A percentile compares a stretch with the other conserved stretches of the same genome.
Evolutionary conservation across 2,113 vertebrate species (phyloP).

Genomic region (Coryphaenoides rupestris): DNA sequence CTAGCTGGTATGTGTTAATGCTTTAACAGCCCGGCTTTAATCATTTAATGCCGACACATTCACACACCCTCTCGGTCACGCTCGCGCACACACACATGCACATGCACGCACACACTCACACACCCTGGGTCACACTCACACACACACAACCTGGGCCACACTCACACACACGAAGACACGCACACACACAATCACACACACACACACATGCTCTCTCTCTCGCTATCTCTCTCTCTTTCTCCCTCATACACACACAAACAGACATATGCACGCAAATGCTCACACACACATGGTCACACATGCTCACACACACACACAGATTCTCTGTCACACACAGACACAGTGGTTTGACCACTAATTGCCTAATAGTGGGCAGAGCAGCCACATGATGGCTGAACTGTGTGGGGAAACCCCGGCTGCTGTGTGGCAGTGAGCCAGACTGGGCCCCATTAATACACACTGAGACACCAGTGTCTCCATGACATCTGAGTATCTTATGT

Average conservation of each 20-base stretch:
- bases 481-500: no score
- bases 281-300: no score
- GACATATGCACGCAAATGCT: conserved; percentile 6
- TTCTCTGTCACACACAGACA: no score
- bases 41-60: conserved; percentile 19
- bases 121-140: no score
- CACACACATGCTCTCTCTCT: no score
- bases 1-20: conserved; percentile 61
- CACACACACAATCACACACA: no score
- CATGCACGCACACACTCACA: conserved; percentile 4
- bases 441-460: no score
- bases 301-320: conserved; percentile 1
- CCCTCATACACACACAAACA: neutral
- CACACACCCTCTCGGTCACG: conserved; percentile 9
- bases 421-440: no score
- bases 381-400: conserved; percentile 25
- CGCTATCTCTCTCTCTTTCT: neutral
- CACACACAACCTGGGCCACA: no score
- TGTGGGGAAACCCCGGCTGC: conserved; percentile 39
- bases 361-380: conserved; percentile 20
- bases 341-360: conserved; percentile 7
- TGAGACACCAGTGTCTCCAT: no score
- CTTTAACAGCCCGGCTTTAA: conserved; percentile 41
- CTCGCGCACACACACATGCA: neutral
- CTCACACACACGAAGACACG: conserved; percentile 2